Evolutionary conservation across 2,113 vertebrate genomes (phyloP), one percentile per base, ranked within the genome.

Genomic region (Callorhinus ursinus): DNA sequence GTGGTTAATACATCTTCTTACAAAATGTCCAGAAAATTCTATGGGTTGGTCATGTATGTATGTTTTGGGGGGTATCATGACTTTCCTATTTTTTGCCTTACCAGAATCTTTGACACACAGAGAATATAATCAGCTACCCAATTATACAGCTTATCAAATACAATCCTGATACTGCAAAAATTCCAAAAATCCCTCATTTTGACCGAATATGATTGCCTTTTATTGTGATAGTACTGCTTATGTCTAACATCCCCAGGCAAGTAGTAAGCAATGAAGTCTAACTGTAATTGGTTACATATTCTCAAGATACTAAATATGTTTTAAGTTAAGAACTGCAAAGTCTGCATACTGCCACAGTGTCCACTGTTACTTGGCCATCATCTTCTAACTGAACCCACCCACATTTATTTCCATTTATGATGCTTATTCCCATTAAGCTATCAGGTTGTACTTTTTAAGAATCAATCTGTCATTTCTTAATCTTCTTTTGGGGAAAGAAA

Each of bases 21-120:
- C 9, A 36, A 79, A 71, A 81, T 61, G 5, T 16, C 22, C 9
- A 42, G 51, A 88, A 79, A 74, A 33, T 69, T 67, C 33, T 53
- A 83, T 71, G 0, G 0, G 24, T 2, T n/a, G 53, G 5, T 22
- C 65, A 0, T 59, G 4, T 26, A 36, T 36, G 4, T 55, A 2
- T 84, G 2, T 69, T 53, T 94, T 1, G 14, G 22, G 11, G 9
- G 1, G 7, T 67, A 13, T n/a, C 7, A 42, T 53, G 51, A 77
- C 4, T 61, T 80, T 53, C 31, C 26, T 4, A 63, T 63, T 5
- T 76, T 95, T 88, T 92, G 15, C n/a, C 6, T 84, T 74, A 28
- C 71, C 9, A 26, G 10, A 76, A 26, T 46, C 59, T 59, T 77
- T 59, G 26, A 14, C 15, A 71, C 49, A 51, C 14, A 76, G 39